Evolutionary conservation across 2,113 vertebrate species (phyloP), one percentile per base, ranked within the genome.

Genomic region (Euleptes europaea): DNA sequence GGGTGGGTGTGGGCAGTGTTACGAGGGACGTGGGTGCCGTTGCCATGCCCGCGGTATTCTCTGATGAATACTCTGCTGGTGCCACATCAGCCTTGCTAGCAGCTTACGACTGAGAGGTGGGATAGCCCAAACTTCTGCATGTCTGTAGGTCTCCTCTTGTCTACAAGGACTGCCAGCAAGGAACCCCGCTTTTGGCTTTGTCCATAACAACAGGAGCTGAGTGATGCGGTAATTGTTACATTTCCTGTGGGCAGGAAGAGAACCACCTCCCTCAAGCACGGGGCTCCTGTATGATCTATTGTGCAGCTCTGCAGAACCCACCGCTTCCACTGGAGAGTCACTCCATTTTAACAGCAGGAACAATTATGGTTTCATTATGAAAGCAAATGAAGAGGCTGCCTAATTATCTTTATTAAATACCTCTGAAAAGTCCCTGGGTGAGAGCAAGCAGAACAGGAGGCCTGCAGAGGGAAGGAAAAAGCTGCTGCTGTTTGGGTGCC

Each of bases 331-430:
- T 19, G 76, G 85, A 85, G 89, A 93, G 90, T 91, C 84, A 86
- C 91, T 21, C 42, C 86, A n/a, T 78, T 85, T 88, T 86, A 82
- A 83, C 93, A 88, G 92, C 93, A 91, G 90, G 90, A 93, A 93
- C 90, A 93, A 93, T 94, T 94, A 92, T 93, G 91, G 91, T 93
- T 95, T 90, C 91, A 94, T 93, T 93, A 93, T 72, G 28, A 91
- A 93, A 93, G 91, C 93, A 93, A 94, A 94, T 94, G 87, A 95
- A 93, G 94, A 75, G 19, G 89, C 86, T 91, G 93, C 93, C 92
- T 94, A 93, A 94, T 91, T 54, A 88, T 92, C 90, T 95, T 93
- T 93, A 93, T 95, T 94, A 94, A 94, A 94, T 92, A 93, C 90
- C 88, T 93, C 3, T 91, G 90, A 90, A 82, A 57, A 87, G 84